Conservation (phyloP, 2,113 vertebrate species). For the Phyllostomus hastatus region DNA sequence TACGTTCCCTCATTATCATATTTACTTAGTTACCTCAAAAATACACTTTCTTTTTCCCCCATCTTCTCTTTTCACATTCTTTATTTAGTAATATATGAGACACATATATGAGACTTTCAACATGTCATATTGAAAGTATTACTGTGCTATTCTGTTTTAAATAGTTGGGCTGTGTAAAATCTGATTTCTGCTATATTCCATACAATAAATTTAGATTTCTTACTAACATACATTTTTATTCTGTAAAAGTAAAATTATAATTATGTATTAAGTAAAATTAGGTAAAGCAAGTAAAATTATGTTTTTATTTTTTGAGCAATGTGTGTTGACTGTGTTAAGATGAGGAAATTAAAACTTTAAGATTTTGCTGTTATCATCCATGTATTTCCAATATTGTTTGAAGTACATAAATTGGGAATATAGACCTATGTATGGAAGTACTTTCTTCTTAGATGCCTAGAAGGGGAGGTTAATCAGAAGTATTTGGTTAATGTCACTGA, state of each 20-base stretch:
- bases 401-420: not conserved
- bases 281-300: not conserved
- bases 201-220: not conserved
- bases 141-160: not conserved
- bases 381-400: not conserved
- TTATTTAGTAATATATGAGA: not conserved
- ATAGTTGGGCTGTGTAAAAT: not conserved
- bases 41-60: not conserved
- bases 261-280: not conserved
- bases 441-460: not conserved
- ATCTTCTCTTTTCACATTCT: not conserved
- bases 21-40: slow-evolving; percentile 13
- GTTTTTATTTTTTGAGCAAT: not conserved
- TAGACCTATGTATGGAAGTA: not conserved
- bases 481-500: not conserved
- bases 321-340: not conserved
- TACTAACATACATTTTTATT: not conserved
- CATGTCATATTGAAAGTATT: not conserved
- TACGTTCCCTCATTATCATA: not conserved
- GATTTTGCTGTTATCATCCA: not conserved
- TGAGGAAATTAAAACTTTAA: not conserved
- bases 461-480: not conserved
- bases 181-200: not conserved
- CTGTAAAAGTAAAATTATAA: not conserved
- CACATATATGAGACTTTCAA: not conserved